Percentiles rank a stretch among this genome's conserved stretches.
Evolutionary conservation across 2,797 vertebrate species (phyloP).

Genomic region (Scyliorhinus canicula): DNA sequence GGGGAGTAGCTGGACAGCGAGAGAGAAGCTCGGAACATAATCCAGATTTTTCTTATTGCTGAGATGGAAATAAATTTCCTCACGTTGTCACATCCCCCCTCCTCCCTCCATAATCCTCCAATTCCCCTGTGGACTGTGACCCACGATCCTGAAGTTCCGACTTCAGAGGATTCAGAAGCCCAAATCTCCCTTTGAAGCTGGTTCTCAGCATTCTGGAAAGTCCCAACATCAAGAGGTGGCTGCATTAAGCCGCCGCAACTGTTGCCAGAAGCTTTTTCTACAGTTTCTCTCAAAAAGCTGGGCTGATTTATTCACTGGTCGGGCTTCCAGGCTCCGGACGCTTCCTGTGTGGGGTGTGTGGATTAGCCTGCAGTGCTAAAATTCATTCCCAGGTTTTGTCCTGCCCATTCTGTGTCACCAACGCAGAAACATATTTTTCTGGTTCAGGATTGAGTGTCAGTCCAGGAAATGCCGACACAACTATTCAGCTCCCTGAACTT

Average conservation of each 20-base stretch:
- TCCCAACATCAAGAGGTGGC: background rate
- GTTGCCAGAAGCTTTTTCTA: background rate
- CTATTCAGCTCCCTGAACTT: background rate
- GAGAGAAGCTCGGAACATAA: no score
- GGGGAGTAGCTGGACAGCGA: background rate
- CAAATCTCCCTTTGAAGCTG: background rate
- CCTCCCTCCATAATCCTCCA: background rate
- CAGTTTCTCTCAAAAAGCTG: background rate
- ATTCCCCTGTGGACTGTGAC: background rate
- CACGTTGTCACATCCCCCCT: background rate
- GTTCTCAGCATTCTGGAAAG: background rate
- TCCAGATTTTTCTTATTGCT: background rate
- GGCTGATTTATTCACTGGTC: accelerated
- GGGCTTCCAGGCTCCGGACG: background rate
- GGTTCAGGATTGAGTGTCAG: background rate
- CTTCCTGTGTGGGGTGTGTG: background rate
- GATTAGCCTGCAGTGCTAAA: background rate
- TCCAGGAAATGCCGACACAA: background rate
- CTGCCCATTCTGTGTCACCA: background rate
- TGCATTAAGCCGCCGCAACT: background rate
- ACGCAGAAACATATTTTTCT: background rate
- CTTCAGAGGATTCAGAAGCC: background rate
- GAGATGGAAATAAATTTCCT: background rate
- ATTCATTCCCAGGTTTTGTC: no score
- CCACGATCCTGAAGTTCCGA: background rate